Conservation (phyloP, 2,888 invertebrate species). For the Horisme vitalbata region DNA sequence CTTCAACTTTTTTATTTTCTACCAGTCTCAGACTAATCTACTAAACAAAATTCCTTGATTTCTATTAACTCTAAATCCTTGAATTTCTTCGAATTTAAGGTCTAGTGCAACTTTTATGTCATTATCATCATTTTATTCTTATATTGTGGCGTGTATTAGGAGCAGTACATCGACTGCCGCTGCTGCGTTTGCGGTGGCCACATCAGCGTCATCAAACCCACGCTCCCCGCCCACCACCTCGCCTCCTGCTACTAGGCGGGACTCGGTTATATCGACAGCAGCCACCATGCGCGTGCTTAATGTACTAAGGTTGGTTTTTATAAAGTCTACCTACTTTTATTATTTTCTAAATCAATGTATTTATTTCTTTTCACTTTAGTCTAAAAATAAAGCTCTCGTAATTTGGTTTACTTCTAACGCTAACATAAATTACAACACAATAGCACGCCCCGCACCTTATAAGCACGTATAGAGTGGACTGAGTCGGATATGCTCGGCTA, state of each 20-base stretch:
- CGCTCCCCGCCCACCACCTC: slow-evolving; percentile 84
- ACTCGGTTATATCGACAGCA: slow-evolving; percentile 94
- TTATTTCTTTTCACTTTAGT: too few relatives aligned
- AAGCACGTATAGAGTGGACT: too few relatives aligned
- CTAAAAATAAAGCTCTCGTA: too few relatives aligned
- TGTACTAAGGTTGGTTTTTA: slow-evolving; percentile 84
- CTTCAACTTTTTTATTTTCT: not conserved
- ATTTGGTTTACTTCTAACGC: too few relatives aligned
- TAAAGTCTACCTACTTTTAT: too few relatives aligned
- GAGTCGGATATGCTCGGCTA: too few relatives aligned
- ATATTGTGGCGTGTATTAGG: slow-evolving; percentile 66
- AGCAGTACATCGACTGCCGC: slow-evolving; percentile 94
- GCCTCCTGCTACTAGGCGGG: slow-evolving; percentile 78
- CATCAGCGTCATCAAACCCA: slow-evolving; percentile 93
- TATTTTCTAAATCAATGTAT: too few relatives aligned
- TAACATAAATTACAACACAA: too few relatives aligned
- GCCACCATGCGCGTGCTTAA: slow-evolving; percentile 96
- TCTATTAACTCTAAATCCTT: not conserved
- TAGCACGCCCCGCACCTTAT: too few relatives aligned
- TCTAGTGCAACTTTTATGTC: not conserved
- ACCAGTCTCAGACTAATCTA: not conserved
- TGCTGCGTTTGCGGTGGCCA: slow-evolving; percentile 95
- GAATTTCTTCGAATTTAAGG: too few relatives aligned
- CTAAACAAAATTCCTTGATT: too few relatives aligned
- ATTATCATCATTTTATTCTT: not conserved